Evolutionary conservation across 2,797 vertebrate species (phyloP).

Genomic region (Iguana delicatissima): DNA sequence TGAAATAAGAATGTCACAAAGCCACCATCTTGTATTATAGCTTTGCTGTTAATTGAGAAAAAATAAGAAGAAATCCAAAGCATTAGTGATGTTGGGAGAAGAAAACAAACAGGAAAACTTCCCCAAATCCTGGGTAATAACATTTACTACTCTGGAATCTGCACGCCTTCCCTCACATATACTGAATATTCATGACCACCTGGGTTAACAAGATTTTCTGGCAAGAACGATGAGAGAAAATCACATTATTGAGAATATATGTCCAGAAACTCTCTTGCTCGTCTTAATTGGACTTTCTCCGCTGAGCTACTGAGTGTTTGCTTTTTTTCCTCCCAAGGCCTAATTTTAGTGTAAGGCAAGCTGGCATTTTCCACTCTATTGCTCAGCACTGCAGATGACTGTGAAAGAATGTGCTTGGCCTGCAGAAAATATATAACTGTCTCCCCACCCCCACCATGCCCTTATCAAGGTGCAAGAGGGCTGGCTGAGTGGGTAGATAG

Average conservation of each 20-base stretch:
- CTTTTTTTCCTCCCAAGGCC: background rate
- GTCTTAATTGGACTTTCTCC: constrained; percentile 8
- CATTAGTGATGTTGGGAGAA: background rate
- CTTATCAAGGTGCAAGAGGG: background rate
- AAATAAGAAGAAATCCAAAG: background rate
- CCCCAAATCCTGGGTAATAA: constrained; percentile 22
- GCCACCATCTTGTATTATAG: background rate
- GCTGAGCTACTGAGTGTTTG: background rate
- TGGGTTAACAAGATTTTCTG: background rate
- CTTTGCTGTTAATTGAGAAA: background rate
- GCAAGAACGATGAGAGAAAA: background rate
- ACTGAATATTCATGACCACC: constrained; percentile 37
- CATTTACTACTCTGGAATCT: background rate
- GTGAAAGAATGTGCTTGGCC: background rate
- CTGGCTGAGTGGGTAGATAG: background rate
- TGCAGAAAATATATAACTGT: background rate
- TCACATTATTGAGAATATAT: background rate
- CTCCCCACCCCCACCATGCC: background rate
- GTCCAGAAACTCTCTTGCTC: background rate
- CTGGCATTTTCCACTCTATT: background rate
- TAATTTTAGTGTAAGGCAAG: background rate
- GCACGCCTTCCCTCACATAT: background rate
- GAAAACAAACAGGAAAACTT: background rate
- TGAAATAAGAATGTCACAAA: background rate
- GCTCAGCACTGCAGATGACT: background rate